phyloP scores from a whole-genome alignment of 2,888 invertebrate species.

The Altica lythri region DNA sequence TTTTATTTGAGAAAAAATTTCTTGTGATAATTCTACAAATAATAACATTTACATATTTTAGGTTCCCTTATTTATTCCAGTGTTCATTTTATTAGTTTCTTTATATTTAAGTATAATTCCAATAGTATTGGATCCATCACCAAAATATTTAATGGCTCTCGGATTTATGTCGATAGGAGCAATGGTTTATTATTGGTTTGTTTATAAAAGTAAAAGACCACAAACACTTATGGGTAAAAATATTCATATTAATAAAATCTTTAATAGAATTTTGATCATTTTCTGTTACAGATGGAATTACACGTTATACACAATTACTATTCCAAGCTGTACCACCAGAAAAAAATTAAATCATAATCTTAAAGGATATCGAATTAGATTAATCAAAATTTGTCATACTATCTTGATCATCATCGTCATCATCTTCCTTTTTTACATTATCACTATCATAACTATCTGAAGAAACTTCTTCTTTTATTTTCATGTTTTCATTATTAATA shows the following conservation, averaged over 20 bases:
- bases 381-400: no score
- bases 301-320: slow-evolving; percentile 68
- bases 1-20: no score
- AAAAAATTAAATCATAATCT: slow-evolving; percentile 23
- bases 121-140: slow-evolving; percentile 74
- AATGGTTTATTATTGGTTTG: slow-evolving; percentile 73
- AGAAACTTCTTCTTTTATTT: slow-evolving; percentile 33
- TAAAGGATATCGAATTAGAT: no score
- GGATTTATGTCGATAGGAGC: slow-evolving; percentile 73
- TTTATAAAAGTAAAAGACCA: slow-evolving; percentile 71
- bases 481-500: background rate
- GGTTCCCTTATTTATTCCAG: slow-evolving; percentile 74
- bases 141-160: slow-evolving; percentile 77
- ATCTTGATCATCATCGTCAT: no score
- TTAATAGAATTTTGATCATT: background rate
- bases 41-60: slow-evolving; percentile 42
- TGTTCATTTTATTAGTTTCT: slow-evolving; percentile 71
- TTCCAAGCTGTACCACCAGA: slow-evolving; percentile 71
- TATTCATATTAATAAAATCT: background rate
- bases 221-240: slow-evolving; percentile 64
- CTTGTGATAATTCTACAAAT: no score
- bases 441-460: slow-evolving; percentile 17
- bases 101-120: slow-evolving; percentile 76
- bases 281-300: slow-evolving; percentile 65
- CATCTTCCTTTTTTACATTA: slow-evolving; percentile 4